Percentiles rank a stretch among this genome's conserved stretches.
phyloP scores from a whole-genome alignment of 2,113 vertebrate genomes.

The Hucho hucho region DNA sequence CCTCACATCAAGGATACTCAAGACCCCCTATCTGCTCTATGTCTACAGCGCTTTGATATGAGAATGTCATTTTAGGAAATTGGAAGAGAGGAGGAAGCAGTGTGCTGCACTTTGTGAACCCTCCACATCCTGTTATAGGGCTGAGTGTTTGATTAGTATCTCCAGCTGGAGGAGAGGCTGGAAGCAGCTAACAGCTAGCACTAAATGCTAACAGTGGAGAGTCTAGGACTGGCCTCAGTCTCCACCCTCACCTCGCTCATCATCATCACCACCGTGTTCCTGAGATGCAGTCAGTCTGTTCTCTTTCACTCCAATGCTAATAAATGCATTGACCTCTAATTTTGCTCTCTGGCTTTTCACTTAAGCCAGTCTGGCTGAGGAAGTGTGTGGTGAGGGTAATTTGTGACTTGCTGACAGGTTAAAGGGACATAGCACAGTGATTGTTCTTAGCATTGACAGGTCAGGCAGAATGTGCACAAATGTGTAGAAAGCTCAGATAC shows the following conservation, averaged over 20 bases:
- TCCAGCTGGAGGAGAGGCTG: slow-evolving; percentile 35
- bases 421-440: slow-evolving; percentile 52
- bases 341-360: slow-evolving; percentile 23
- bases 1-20: slow-evolving; percentile 44
- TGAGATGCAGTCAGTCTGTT: slow-evolving; percentile 19
- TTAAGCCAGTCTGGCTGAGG: slow-evolving; percentile 1
- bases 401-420: slow-evolving; percentile 67
- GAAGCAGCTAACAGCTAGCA: neutral
- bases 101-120: slow-evolving; percentile 44
- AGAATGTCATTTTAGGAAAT: slow-evolving; percentile 47
- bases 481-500: neutral
- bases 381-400: slow-evolving; percentile 37
- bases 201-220: too few relatives aligned
- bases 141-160: slow-evolving; percentile 45
- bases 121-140: slow-evolving; percentile 43
- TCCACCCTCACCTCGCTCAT: neutral
- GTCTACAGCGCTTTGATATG: slow-evolving; percentile 45
- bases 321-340: slow-evolving; percentile 18
- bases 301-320: slow-evolving; percentile 24
- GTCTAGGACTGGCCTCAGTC: slow-evolving; percentile 8
- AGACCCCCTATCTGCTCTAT: slow-evolving; percentile 33
- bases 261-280: neutral
- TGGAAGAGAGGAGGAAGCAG: slow-evolving; percentile 44
- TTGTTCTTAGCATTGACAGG: slow-evolving; percentile 57
- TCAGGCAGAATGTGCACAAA: slow-evolving; percentile 25